Evolutionary conservation across 2,888 invertebrate genomes (phyloP).

Genomic region (Aleiodes testaceus): DNA sequence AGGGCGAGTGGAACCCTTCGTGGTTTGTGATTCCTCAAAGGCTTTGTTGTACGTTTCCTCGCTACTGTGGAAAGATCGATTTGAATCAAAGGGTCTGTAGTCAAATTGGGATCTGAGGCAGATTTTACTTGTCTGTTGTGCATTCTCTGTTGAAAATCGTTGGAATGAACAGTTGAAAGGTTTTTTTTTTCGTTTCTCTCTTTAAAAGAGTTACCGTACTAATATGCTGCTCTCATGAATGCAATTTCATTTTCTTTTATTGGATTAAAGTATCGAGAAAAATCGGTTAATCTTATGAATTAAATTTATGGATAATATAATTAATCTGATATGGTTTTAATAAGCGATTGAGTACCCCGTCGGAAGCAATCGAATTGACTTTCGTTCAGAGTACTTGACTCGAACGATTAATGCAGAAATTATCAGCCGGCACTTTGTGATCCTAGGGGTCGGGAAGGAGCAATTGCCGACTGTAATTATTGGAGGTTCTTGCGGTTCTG

Average conservation of each 20-base stretch:
- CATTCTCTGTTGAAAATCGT: slow-evolving; percentile 10
- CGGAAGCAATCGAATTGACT: no score
- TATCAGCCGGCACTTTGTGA: not conserved
- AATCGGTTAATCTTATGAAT: no score
- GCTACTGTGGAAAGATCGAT: slow-evolving; percentile 47
- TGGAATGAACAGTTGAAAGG: slow-evolving; percentile 19
- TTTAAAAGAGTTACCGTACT: not conserved
- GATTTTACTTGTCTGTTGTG: slow-evolving; percentile 48
- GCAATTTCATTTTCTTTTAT: not conserved
- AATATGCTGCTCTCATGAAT: no score
- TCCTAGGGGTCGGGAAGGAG: not conserved
- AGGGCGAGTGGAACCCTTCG: slow-evolving; percentile 9
- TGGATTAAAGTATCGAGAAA: no score
- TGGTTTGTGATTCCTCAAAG: slow-evolving; percentile 50
- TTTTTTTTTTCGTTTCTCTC: not conserved
- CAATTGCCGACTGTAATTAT: slow-evolving; percentile 19
- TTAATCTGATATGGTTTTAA: no score
- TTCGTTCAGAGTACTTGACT: not conserved
- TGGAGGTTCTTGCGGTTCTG: not conserved
- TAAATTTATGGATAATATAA: no score
- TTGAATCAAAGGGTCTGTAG: slow-evolving; percentile 49
- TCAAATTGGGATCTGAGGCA: slow-evolving; percentile 51
- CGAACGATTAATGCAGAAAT: not conserved
- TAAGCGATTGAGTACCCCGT: no score
- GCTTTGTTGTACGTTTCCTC: slow-evolving; percentile 51